Percentiles rank a stretch among this genome's conserved stretches.
phyloP scores from a whole-genome alignment of 1,140 invertebrate genomes.

The Zaprionus kolodkinae region DNA sequence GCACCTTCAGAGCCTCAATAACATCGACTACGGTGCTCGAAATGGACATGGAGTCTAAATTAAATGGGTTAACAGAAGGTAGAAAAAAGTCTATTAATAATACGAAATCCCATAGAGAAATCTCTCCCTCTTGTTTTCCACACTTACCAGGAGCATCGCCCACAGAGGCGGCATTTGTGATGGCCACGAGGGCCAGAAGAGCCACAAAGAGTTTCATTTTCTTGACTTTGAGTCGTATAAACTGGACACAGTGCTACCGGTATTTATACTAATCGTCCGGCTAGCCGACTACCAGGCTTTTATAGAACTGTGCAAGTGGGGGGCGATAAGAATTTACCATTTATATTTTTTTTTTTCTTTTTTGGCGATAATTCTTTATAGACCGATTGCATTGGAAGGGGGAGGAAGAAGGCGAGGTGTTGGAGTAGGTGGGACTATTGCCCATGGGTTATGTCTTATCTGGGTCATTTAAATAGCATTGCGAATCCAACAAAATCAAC shows the following conservation, averaged over 20 bases:
- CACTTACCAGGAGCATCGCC: slow-evolving; percentile 63
- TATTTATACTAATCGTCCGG: slow-evolving; percentile 73
- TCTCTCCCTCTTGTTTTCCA: too few relatives aligned
- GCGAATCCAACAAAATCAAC: slow-evolving; percentile 22
- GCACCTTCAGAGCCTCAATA: slow-evolving; percentile 59
- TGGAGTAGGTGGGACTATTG: slow-evolving; percentile 5
- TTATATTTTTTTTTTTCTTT: neutral
- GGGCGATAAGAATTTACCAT: slow-evolving; percentile 50
- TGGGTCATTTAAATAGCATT: neutral
- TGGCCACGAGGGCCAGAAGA: slow-evolving; percentile 71
- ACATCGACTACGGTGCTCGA: slow-evolving; percentile 61
- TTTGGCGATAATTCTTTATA: slow-evolving; percentile 36
- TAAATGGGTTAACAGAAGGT: neutral
- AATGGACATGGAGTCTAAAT: slow-evolving; percentile 55
- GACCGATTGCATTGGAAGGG: neutral
- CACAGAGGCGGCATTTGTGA: slow-evolving; percentile 60
- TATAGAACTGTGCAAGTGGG: slow-evolving; percentile 62
- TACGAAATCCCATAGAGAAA: too few relatives aligned
- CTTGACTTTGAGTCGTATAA: slow-evolving; percentile 60
- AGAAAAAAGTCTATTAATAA: neutral
- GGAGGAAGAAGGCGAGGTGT: neutral
- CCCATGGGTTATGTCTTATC: slow-evolving; percentile 40
- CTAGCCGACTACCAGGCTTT: slow-evolving; percentile 49
- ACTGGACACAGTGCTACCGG: slow-evolving; percentile 64
- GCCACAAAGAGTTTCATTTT: slow-evolving; percentile 64